Evolutionary conservation across 2,888 invertebrate genomes (phyloP), one percentile per base, ranked within the genome.

Genomic region (Acanthosepion lycidas): DNA sequence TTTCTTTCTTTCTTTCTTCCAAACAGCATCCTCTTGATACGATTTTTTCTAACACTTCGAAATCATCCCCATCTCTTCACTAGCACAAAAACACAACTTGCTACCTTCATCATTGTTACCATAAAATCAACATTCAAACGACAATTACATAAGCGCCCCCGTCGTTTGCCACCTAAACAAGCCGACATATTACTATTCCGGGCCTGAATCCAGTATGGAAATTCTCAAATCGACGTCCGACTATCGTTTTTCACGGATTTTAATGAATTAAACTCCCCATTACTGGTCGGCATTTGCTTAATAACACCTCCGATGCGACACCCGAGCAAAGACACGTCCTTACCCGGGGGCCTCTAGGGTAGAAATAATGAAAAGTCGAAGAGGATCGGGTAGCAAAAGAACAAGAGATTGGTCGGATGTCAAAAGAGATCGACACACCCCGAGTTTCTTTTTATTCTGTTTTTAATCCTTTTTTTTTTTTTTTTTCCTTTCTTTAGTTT

Each of bases 191-290:
- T 78, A 78, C n/a, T 78, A 78, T 78, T n/a, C 78, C n/a, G 15
- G n/a, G 0, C 78, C 78, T 15, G 78, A 78, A 78, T 78, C 78
- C n/a, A 78, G 78, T 78, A 78, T 78, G 78, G 78, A 78, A 78
- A 78, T 78, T 78, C n/a, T 12, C n/a, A 78, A n/a, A 78, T n/a
- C 78, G 78, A 78, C 78, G n/a, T 78, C 78, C 78, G 78, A 33
- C n/a, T n/a, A 78, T 78, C 78, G 78, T n/a, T 33, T 78, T 78
- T 33, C 78, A 15, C 78, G n/a, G 78, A n/a, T 78, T 78, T 78
- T 78, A 78, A 78, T 78, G 78, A 78, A 78, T 78, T 78, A 78
- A 78, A 78, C 78, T 78, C 78, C 78, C 78, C n/a, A 33, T 78
- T 78, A 78, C n/a, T 33, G 78, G 78, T 78, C n/a, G n/a, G 78